phyloP scores from a whole-genome alignment of 2,113 vertebrate genomes.

The Xenopus laevis region DNA sequence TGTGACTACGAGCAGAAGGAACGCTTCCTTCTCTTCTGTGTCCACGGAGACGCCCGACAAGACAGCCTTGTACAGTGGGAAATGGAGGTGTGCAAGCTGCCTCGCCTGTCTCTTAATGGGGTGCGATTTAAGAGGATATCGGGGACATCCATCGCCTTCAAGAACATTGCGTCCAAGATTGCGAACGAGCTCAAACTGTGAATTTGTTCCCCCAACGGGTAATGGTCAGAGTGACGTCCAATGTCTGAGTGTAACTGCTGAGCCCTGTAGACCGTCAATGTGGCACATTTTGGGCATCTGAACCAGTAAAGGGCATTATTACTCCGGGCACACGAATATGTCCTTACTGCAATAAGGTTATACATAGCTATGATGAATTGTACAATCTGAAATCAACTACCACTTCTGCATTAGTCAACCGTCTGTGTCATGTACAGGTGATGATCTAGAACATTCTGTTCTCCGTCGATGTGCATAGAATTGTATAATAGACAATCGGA shows the following conservation, averaged over 20 bases:
- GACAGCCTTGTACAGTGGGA: conserved; percentile 96
- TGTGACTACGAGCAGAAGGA: conserved; percentile 97
- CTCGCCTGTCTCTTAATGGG: conserved; percentile 88
- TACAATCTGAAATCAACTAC: conserved; percentile 70
- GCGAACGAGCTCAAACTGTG: conserved; percentile 97
- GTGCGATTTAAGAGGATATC: conserved; percentile 98
- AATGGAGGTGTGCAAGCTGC: conserved; percentile 96
- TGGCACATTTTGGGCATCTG: conserved; percentile 3
- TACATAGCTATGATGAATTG: conserved; percentile 79
- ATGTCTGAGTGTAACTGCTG: conserved; percentile 77
- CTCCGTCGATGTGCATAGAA: conserved; percentile 83
- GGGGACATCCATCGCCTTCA: conserved; percentile 94
- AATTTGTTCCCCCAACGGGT: conserved; percentile 65
- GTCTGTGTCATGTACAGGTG: conserved; percentile 83
- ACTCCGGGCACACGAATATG: conserved; percentile 66
- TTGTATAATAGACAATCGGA: conserved; percentile 87
- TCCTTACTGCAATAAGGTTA: conserved; percentile 89
- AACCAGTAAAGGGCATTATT: conserved; percentile 30
- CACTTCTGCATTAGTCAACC: conserved; percentile 74
- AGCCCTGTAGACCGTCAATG: conserved; percentile 50
- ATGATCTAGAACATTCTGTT: conserved; percentile 89
- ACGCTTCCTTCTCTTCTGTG: conserved; percentile 96
- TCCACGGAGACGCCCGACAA: conserved; percentile 89
- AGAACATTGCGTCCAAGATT: conserved; percentile 98
- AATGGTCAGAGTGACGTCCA: conserved; percentile 67